These are phyloP conservation scores for Melanotaenia pygmaea DNA, from an alignment of 2,797 vertebrate species.

Conservation along the genomic window DNA sequence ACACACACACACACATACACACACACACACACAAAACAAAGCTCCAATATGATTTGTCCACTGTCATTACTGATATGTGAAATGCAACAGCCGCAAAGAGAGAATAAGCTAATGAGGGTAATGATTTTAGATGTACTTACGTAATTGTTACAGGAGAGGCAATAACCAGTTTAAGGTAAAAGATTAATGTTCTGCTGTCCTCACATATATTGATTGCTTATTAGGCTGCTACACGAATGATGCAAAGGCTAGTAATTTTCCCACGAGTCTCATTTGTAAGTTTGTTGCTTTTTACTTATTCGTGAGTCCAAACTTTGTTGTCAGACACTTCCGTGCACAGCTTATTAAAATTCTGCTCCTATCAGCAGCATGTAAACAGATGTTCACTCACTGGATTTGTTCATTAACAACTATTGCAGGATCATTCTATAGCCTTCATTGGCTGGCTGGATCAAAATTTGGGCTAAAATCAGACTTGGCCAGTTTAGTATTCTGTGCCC, in stretches of 20 bases:
- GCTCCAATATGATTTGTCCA: conserved; percentile 3
- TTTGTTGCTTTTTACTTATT: conserved; percentile 23
- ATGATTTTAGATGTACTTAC: conserved; percentile 24
- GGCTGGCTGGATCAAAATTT: conserved; percentile 50
- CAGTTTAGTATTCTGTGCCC: conserved; percentile 58
- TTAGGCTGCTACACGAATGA: conserved; percentile 29
- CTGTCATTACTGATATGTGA: conserved; percentile 45
- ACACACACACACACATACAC: too few relatives aligned
- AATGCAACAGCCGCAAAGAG: conserved; percentile 17
- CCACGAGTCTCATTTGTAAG: conserved; percentile 30
- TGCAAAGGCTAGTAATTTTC: conserved; percentile 22
- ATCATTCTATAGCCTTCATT: conserved; percentile 36
- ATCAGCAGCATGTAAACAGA: conserved; percentile 35
- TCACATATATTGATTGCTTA: conserved; percentile 34
- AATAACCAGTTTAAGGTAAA: conserved; percentile 24
- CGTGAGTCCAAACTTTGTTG: conserved; percentile 32
- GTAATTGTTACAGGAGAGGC: conserved; percentile 3
- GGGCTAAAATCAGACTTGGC: conserved; percentile 46
- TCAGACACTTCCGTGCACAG: conserved; percentile 19
- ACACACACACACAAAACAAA: not conserved
- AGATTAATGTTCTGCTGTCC: conserved; percentile 36
- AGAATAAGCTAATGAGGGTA: conserved; percentile 11
- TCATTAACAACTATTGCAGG: conserved; percentile 37
- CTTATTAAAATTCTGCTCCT: conserved; percentile 49
- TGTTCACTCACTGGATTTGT: conserved; percentile 43